Base-by-base conservation (phyloP, 2,113 vertebrate genomes). In the Archilochus colubris region DNA sequence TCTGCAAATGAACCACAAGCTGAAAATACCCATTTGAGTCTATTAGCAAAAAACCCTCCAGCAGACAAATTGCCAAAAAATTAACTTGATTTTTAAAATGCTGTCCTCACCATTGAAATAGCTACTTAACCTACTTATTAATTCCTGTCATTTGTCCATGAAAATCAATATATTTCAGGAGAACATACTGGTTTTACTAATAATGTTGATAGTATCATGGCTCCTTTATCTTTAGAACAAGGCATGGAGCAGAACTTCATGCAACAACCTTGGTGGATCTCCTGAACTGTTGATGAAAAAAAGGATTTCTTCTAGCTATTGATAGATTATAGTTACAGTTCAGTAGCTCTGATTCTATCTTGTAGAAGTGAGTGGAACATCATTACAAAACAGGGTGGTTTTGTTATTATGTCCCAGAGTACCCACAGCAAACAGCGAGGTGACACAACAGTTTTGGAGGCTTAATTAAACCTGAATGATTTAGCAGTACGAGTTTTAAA, bases 401-500 rank as follows among this genome's bases (percentile, higher is more conserved):
- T 54, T 83, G 21, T 53, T 10, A 0, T 10, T 70, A 4, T 59
- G 55, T 6, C 48, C 55, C 59, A 68, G 62, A 89, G 57, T 76
- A 43, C 18, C 86, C 80, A 53, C 16, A 80, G 46, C 22, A 93
- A 86, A 67, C 44, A 64, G 19, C 54, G 51, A 77, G 20, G 31
- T 55, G 22, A 43, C 36, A 33, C 64, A 92, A 69, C 17, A 91
- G 82, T 89, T 87, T n/a, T 62, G 51, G 51, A 51, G 36, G 22
- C 33, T 82, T 94, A 85, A 88, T 82, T 88, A 88, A 88, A 58
- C 30, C 54, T 74, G 24, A 91, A 50, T 73, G 82, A 58, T 88
- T 87, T 94, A 91, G 43, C 10, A 68, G 50, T 73, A 68, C 30
- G 72, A 83, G 31, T 19, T 27, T 84, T 93, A 82, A 88, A 91